Conservation (phyloP, 1,140 invertebrate species). For the Lepidotrigona ventralis region DNA sequence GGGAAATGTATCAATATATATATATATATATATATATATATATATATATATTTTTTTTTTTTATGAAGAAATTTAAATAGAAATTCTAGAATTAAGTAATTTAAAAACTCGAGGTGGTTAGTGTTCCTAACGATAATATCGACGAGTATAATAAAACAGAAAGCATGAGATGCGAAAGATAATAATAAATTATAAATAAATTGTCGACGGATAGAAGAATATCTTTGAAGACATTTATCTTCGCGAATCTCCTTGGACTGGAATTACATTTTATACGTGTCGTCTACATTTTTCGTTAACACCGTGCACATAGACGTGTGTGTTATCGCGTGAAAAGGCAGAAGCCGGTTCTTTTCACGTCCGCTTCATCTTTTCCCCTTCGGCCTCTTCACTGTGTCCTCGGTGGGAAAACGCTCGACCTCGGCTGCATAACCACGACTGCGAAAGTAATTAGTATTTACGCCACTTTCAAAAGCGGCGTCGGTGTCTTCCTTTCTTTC, state of each 20-base stretch:
- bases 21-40: no score
- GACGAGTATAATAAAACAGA: no score
- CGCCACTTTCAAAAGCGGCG: slow-evolving; percentile 58
- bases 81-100: no score
- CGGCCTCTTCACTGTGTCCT: slow-evolving; percentile 17
- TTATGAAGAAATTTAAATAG: no score
- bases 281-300: not conserved
- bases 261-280: not conserved
- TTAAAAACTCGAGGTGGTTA: no score
- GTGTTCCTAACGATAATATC: no score
- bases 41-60: no score
- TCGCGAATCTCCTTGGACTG: not conserved
- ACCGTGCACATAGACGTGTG: not conserved
- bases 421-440: slow-evolving; percentile 30
- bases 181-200: no score
- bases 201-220: no score
- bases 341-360: slow-evolving; percentile 48
- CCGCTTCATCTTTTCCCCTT: slow-evolving; percentile 33
- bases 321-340: slow-evolving; percentile 27
- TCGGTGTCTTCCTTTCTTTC: slow-evolving; percentile 55
- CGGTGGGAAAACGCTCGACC: slow-evolving; percentile 51
- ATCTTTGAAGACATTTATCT: accelerated
- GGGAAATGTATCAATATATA: not conserved
- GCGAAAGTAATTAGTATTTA: slow-evolving; percentile 68
- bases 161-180: no score